Evolutionary conservation across 2,113 vertebrate species (phyloP).

Genomic region (Todiramphus saurophagus): DNA sequence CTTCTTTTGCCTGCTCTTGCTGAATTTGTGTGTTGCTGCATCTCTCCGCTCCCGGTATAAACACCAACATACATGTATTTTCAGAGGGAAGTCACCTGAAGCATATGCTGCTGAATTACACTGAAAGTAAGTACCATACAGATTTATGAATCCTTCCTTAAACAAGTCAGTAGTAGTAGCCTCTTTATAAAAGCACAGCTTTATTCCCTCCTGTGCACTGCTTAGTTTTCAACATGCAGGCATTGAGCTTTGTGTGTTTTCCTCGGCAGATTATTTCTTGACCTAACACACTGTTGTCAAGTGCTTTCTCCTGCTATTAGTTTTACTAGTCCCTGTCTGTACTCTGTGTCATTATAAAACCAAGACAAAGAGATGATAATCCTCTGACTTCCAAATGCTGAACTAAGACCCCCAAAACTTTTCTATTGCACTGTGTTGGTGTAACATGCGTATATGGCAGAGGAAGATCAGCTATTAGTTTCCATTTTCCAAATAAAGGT

Average conservation of each 20-base stretch:
- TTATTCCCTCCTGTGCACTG: background rate
- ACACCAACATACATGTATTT: no score
- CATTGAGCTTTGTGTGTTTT: background rate
- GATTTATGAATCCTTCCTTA: no score
- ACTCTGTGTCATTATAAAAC: background rate
- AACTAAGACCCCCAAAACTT: background rate
- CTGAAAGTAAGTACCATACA: no score
- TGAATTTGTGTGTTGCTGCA: no score
- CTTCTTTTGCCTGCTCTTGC: no score
- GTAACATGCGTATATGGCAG: background rate
- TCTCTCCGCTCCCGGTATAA: no score
- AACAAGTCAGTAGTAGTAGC: no score
- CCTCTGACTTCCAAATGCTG: background rate
- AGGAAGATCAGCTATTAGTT: background rate
- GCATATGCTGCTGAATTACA: no score
- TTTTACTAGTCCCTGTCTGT: background rate
- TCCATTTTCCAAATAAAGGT: background rate
- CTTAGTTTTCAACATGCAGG: background rate
- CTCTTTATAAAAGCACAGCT: no score
- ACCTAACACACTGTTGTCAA: background rate
- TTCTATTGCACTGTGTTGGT: background rate
- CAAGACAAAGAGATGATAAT: background rate
- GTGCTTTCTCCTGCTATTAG: background rate
- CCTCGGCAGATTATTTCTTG: background rate
- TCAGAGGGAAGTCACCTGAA: no score